Percentiles rank a stretch among this genome's conserved stretches.
phyloP scores from a whole-genome alignment of 64 coral and sea anemone genomes.

The Trachythela sp. region DNA sequence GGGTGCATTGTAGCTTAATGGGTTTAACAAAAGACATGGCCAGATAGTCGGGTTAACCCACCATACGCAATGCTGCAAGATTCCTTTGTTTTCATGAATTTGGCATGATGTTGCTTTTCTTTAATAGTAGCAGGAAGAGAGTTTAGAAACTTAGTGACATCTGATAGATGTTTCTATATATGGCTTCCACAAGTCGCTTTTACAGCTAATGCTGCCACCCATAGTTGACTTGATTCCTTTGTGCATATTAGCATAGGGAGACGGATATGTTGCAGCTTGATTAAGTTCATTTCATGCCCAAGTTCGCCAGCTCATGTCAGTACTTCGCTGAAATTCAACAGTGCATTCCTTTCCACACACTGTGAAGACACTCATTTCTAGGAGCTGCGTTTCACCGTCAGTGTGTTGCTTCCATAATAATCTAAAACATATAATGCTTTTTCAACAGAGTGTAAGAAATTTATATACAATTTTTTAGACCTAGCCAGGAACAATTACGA shows the following conservation, averaged over 20 bases:
- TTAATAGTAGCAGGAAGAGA: constrained; percentile 16
- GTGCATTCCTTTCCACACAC: neutral
- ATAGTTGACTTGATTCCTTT: neutral
- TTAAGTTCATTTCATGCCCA: constrained; percentile 45
- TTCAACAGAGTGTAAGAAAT: too few relatives aligned
- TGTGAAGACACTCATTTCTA: too few relatives aligned
- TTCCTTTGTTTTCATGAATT: too few relatives aligned
- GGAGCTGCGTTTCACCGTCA: too few relatives aligned
- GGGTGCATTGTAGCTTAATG: too few relatives aligned
- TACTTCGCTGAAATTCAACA: neutral
- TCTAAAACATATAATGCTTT: neutral
- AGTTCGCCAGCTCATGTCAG: constrained; percentile 39
- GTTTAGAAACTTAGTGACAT: neutral
- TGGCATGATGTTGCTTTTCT: constrained; percentile 20
- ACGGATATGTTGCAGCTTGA: constrained; percentile 19
- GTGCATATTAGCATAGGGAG: constrained; percentile 44
- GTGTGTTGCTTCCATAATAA: too few relatives aligned
- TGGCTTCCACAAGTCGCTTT: neutral
- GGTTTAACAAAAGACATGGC: too few relatives aligned
- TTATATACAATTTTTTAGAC: too few relatives aligned
- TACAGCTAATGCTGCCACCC: constrained; percentile 25
- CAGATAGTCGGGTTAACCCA: too few relatives aligned
- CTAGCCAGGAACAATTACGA: too few relatives aligned
- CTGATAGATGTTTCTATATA: constrained; percentile 8
- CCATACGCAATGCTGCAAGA: too few relatives aligned